Evolutionary conservation across 1,140 invertebrate genomes (phyloP), one percentile per base, ranked within the genome.

Genomic region (Drosophila asahinai): DNA sequence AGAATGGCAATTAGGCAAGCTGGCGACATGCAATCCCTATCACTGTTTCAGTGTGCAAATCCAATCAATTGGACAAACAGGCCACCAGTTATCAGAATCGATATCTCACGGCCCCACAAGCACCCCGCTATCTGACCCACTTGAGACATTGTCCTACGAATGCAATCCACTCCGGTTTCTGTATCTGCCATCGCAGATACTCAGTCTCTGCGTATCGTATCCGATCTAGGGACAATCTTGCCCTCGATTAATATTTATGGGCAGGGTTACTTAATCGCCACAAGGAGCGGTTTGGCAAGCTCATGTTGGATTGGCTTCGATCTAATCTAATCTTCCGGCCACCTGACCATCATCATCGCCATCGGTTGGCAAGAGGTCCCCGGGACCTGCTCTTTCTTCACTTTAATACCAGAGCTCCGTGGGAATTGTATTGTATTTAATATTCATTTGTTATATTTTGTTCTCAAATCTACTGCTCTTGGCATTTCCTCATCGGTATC

Each of bases 181-280:
- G 5, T 30, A 22, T 27, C 14, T 3, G 38, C 54, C 19, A 19
- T 19, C 19, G 19, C 19, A 19, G 36, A 55, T 55, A 55, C 54
- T 11, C 22, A 57, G 54, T 57, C 25, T 57, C 8, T 57, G 36
- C 36, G 14, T 22, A 22, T 55, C 51, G 58, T 49, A 43, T 51
- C 57, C 61, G 8, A 42, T 57, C 48, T 27, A 70, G 19, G 65
- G 65, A 30, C 57, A 62, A 72, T 49, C 64, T 43, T 8, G 33
- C 1, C 22, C 22, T 51, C 19, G 17, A 52, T 47, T 38, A 38
- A 43, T 59, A 45, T 54, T 71, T 73, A 63, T 55, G n/a, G 49
- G 12, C 19, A 22, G 22, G n/a, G 15, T 75, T 77, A 59, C 54
- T 27, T 58, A 65, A 77, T 76, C 74, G 47, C 14, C 30, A 30